These are phyloP conservation scores for Aphodius sticticus DNA, from an alignment of 2,888 invertebrate genomes.

Conservation along the genomic window DNA sequence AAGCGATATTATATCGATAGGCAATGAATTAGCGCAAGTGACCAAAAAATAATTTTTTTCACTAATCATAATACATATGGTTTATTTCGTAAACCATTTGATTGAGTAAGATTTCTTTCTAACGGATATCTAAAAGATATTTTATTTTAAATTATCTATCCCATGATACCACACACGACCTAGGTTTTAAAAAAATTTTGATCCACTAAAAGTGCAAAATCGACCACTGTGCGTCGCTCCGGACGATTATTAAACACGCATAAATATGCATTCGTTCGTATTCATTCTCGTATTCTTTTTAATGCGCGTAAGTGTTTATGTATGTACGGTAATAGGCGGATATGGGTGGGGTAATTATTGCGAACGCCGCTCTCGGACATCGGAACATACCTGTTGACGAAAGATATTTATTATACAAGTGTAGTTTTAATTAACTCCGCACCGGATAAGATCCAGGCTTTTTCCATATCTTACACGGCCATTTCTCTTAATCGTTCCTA, in stretches of 20 bases:
- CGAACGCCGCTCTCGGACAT: slow-evolving; percentile 24
- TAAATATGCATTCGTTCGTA: neutral
- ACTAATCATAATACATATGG: too few relatives aligned
- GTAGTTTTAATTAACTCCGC: slow-evolving; percentile 18
- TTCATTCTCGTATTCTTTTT: neutral
- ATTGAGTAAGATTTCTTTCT: too few relatives aligned
- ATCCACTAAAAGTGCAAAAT: too few relatives aligned
- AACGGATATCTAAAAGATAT: too few relatives aligned
- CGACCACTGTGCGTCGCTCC: too few relatives aligned
- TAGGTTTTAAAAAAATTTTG: too few relatives aligned
- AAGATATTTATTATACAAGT: slow-evolving; percentile 14
- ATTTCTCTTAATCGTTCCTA: neutral
- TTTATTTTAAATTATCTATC: too few relatives aligned
- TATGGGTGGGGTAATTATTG: slow-evolving; percentile 25
- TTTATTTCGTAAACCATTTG: too few relatives aligned
- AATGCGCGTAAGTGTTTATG: slow-evolving; percentile 17
- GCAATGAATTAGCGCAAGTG: too few relatives aligned
- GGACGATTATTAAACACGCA: neutral
- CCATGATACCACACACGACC: too few relatives aligned
- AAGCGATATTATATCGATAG: too few relatives aligned
- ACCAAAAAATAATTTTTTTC: too few relatives aligned
- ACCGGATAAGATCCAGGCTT: slow-evolving; percentile 16
- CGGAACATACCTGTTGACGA: slow-evolving; percentile 21
- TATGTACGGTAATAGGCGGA: slow-evolving; percentile 14
- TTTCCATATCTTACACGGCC: slow-evolving; percentile 12